Base-by-base conservation (phyloP, 2,797 vertebrate species). In the Gadopsis marmoratus region DNA sequence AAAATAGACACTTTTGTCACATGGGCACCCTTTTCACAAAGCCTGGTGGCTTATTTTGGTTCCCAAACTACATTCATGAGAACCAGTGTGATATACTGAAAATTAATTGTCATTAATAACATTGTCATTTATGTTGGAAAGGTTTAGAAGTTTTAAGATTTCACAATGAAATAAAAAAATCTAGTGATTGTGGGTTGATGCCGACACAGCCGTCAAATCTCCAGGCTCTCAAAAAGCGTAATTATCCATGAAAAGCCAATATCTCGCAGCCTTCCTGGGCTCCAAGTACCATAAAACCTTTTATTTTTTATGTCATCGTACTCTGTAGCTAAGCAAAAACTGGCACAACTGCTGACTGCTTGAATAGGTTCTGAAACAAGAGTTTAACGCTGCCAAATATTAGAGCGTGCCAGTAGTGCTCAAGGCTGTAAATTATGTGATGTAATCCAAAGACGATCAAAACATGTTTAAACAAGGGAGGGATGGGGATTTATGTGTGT, bases 371-470 rank as follows among this genome's bases (percentile, higher is more conserved):
- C 58, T 74, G 53, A 76, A 73, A 78, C 41, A 17, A 43, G 45
- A 70, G 56, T 81, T 83, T 73, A 26, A 76, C 0, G 35, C 60
- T 39, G 70, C 87, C 73, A 83, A 69, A 43, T 69, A 58, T 77
- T 12, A 51, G 37, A 37, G 48, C 12, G 5, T 16, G 56, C 74
- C 62, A 60, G 48, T 4, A 26, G 26, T 29, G 71, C 79, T 79
- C n/a, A 45, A 26, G 71, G 74, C 59, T 59, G 63, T 41, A 69
- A 80, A 69, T 67, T 16, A 77, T 65, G 75, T 21, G 63, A 84
- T 81, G 84, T 80, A 79, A 89, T 83, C 71, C 54, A 41, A n/a
- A 33, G 35, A 64, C 84, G 76, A 84, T 76, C 37, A 82, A 74
- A 76, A 74, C 71, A 60, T 54, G 63, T 80, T 80, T 37, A 56